These are phyloP conservation scores for Tenthredo livida DNA, from an alignment of 2,888 invertebrate genomes.

Conservation along the genomic window DNA sequence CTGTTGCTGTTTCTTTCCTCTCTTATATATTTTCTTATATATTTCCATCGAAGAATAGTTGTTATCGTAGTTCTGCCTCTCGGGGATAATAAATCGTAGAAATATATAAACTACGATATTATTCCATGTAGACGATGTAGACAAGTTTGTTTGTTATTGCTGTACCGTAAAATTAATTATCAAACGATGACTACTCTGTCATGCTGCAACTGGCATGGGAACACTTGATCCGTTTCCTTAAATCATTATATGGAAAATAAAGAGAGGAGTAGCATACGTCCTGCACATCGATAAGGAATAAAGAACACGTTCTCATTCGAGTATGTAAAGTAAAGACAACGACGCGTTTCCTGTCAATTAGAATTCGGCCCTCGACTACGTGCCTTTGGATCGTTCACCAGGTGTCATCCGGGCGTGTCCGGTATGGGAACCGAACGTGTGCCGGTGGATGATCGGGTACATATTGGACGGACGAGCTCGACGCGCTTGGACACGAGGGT, in stretches of 20 bases:
- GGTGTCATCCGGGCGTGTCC: slow-evolving; percentile 50
- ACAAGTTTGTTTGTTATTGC: slow-evolving; percentile 20
- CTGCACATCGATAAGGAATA: neutral
- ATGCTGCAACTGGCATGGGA: neutral
- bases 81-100: slow-evolving; percentile 28
- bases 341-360: slow-evolving; percentile 45
- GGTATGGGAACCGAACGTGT: slow-evolving; percentile 42
- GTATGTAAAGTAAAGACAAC: slow-evolving; percentile 15
- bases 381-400: slow-evolving; percentile 22
- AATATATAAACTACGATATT: slow-evolving; percentile 32
- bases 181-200: neutral
- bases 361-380: slow-evolving; percentile 41
- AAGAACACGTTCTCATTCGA: neutral
- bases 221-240: neutral
- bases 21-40: no score
- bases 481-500: neutral
- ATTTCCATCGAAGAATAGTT: neutral
- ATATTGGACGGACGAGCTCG: neutral
- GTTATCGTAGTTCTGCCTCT: neutral
- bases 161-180: neutral
- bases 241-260: neutral
- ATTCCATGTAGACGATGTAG: neutral
- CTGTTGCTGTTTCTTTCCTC: neutral
- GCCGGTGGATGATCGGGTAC: slow-evolving; percentile 28
- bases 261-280: neutral